Percentiles rank a stretch among this genome's conserved stretches.
Evolutionary conservation across 1,140 invertebrate species (phyloP).

Genomic region (Macrosteles quadrilineatus): DNA sequence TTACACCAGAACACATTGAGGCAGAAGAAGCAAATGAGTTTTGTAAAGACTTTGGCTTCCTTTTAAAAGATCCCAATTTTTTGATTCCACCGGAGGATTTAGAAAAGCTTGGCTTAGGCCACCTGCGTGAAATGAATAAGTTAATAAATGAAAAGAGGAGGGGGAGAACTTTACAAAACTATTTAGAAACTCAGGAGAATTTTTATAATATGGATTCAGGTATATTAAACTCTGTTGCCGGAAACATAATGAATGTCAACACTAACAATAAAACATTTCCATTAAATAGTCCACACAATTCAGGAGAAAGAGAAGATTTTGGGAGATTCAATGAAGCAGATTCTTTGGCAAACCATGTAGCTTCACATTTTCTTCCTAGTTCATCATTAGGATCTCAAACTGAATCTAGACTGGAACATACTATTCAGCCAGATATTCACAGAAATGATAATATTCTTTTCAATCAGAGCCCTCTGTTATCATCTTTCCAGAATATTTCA

Average conservation of each 20-base stretch:
- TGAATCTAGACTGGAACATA: no score
- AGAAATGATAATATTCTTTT: no score
- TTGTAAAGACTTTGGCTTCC: conserved; percentile 8
- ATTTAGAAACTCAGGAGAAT: neutral
- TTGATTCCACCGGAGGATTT: conserved; percentile 11
- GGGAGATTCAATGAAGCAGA: no score
- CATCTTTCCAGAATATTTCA: no score
- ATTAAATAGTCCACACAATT: neutral
- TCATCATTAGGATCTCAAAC: no score
- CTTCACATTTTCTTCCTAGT: no score
- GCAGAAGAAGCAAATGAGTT: conserved; percentile 18
- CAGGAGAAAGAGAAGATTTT: neutral
- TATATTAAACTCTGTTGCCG: neutral
- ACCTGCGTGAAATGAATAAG: conserved; percentile 10
- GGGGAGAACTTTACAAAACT: no score
- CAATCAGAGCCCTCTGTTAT: no score
- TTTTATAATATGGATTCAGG: neutral
- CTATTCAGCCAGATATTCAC: no score
- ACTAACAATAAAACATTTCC: neutral
- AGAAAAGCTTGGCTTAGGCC: conserved; percentile 5
- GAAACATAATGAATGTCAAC: neutral
- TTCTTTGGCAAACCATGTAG: no score
- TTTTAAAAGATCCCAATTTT: neutral
- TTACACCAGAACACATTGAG: neutral
- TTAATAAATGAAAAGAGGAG: neutral